These are phyloP conservation scores for Carabus problematicus DNA, from an alignment of 2,888 invertebrate species.

Conservation along the genomic window DNA sequence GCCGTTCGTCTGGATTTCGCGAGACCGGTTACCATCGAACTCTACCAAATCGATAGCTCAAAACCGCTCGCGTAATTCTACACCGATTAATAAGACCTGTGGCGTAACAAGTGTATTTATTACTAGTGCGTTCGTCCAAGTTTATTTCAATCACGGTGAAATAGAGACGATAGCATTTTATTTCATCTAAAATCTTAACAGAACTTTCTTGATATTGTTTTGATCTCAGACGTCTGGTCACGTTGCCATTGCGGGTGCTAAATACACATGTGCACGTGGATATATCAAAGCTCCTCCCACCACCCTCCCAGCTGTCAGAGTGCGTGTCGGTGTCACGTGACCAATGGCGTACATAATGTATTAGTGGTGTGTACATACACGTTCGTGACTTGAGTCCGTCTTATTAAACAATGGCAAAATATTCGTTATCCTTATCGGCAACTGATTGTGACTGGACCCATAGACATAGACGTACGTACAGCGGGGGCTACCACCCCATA, in stretches of 20 bases:
- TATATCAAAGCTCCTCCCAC: constrained; percentile 9
- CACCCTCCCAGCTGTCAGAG: too few species aligned
- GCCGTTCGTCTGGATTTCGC: not conserved
- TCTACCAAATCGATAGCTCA: not conserved
- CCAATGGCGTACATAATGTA: constrained; percentile 13
- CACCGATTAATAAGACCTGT: too few species aligned
- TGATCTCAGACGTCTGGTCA: too few species aligned
- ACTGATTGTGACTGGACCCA: constrained; percentile 5
- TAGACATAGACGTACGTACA: not conserved
- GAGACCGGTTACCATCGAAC: not conserved
- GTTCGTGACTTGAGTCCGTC: constrained; percentile 25
- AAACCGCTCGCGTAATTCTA: too few species aligned
- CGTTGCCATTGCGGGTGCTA: too few species aligned
- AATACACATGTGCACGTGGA: not conserved
- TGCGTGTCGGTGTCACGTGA: constrained; percentile 12
- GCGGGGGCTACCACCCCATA: not conserved
- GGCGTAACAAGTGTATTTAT: too few species aligned
- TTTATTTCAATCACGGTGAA: too few species aligned
- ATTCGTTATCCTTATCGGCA: constrained; percentile 23
- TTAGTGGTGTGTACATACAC: not conserved
- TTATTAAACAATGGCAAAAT: constrained; percentile 25
- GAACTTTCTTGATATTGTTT: too few species aligned
- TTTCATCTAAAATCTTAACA: too few species aligned
- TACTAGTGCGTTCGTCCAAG: too few species aligned
- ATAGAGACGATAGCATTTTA: too few species aligned